A percentile compares a stretch with the other conserved stretches of the same genome.
Evolutionary conservation across 2,797 vertebrate genomes (phyloP).

Genomic region (Oreonectes daqikongensis): DNA sequence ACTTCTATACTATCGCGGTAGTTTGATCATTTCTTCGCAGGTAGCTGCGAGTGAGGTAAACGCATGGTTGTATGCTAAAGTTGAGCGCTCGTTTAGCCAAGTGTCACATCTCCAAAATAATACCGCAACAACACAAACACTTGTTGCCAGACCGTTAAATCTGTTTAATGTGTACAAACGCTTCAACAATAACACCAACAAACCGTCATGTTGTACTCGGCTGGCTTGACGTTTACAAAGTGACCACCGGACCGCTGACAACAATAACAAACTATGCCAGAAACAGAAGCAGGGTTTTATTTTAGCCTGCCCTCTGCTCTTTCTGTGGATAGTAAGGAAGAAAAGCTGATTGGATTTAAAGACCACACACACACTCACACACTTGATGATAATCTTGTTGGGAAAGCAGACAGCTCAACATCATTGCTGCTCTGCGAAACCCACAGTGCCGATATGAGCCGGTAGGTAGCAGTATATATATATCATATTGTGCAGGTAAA

Average conservation of each 20-base stretch:
- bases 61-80: neutral
- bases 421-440: neutral
- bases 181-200: slow-evolving; percentile 3
- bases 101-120: neutral
- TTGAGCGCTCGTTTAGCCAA: neutral
- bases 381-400: neutral
- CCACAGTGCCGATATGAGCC: neutral
- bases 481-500: neutral
- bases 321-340: neutral
- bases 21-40: neutral
- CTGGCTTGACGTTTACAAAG: neutral
- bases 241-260: neutral
- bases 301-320: neutral
- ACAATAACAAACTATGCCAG: neutral
- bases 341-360: slow-evolving; percentile 2
- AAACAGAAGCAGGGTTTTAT: neutral
- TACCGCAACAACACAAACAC: neutral
- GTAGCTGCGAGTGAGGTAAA: neutral
- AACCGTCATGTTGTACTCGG: neutral
- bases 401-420: neutral
- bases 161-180: neutral
- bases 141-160: neutral
- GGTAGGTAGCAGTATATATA: slow-evolving; percentile 38
- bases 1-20: no score
- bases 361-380: neutral